These are phyloP conservation scores for Phalacrocorax carbo DNA, from an alignment of 2,113 vertebrate species.

Conservation along the genomic window DNA sequence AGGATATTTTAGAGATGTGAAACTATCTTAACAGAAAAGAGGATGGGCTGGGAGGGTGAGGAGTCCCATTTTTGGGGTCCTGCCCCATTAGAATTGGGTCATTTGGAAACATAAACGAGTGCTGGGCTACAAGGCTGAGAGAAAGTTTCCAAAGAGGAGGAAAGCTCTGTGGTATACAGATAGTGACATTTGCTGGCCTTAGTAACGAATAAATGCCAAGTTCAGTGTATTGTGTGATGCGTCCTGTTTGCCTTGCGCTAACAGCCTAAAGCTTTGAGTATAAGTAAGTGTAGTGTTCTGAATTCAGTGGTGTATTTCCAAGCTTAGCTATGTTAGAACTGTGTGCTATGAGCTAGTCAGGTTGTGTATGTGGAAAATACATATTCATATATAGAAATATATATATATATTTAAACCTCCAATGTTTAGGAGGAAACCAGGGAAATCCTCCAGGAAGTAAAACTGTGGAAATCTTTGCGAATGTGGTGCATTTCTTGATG, in stretches of 20 bases:
- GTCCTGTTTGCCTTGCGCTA: conserved; percentile 59
- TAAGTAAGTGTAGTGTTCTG: conserved; percentile 53
- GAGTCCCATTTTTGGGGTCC: background rate
- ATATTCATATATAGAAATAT: conserved; percentile 53
- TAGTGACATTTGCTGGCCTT: conserved; percentile 57
- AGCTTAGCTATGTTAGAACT: conserved; percentile 65
- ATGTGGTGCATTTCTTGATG: background rate
- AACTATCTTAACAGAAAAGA: background rate
- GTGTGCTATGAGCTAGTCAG: conserved; percentile 68
- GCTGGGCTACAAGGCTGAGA: background rate
- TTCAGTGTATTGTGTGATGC: conserved; percentile 51
- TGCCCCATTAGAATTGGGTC: background rate
- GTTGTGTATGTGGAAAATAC: conserved; percentile 59
- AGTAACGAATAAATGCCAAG: conserved; percentile 45
- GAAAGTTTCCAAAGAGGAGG: background rate
- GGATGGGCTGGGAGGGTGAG: background rate
- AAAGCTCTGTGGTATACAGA: conserved; percentile 21
- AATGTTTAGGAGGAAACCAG: conserved; percentile 41
- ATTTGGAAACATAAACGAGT: background rate
- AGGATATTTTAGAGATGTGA: background rate
- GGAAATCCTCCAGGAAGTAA: conserved; percentile 58
- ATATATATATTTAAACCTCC: conserved; percentile 48
- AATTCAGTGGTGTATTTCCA: conserved; percentile 62
- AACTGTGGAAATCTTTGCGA: conserved; percentile 56
- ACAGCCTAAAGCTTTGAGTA: conserved; percentile 48